These are phyloP conservation scores for Donacobius atricapilla DNA, from an alignment of 2,113 vertebrate species.

Conservation along the genomic window DNA sequence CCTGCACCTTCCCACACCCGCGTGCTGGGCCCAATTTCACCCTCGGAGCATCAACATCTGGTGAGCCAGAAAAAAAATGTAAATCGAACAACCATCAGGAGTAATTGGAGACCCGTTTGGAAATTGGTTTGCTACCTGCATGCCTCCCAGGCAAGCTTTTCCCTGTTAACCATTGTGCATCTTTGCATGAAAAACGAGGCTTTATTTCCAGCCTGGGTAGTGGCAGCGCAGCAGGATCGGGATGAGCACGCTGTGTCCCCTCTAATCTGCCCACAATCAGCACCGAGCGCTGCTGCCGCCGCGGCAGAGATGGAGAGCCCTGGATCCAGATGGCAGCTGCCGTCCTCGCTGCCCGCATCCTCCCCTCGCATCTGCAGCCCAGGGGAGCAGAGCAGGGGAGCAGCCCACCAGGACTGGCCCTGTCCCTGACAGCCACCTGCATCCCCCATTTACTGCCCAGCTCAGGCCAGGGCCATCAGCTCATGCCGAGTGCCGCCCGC, in stretches of 20 bases:
- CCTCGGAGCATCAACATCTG: neutral
- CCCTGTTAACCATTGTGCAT: slow-evolving; percentile 50
- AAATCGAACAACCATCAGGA: slow-evolving; percentile 21
- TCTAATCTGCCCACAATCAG: slow-evolving; percentile 35
- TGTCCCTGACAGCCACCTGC: neutral
- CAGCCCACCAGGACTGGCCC: neutral
- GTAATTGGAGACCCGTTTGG: neutral
- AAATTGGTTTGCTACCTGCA: slow-evolving; percentile 42
- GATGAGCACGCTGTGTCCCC: neutral
- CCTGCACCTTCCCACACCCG: neutral
- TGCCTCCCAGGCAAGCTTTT: slow-evolving; percentile 32
- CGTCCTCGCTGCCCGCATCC: neutral
- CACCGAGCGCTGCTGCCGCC: neutral
- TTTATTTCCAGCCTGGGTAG: slow-evolving; percentile 41
- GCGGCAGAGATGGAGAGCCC: neutral
- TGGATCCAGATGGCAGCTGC: slow-evolving; percentile 11
- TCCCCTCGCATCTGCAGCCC: neutral
- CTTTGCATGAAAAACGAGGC: slow-evolving; percentile 52
- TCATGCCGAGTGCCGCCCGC: rapidly evolving
- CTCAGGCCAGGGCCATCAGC: neutral
- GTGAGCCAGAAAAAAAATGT: neutral
- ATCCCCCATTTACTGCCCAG: neutral
- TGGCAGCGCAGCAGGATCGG: neutral
- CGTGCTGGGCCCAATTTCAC: neutral
- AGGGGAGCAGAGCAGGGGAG: neutral